Percentiles rank a stretch among this genome's conserved stretches.
Conservation (phyloP, 2,888 invertebrate species). For the Hemicrepidius hirtus region DNA sequence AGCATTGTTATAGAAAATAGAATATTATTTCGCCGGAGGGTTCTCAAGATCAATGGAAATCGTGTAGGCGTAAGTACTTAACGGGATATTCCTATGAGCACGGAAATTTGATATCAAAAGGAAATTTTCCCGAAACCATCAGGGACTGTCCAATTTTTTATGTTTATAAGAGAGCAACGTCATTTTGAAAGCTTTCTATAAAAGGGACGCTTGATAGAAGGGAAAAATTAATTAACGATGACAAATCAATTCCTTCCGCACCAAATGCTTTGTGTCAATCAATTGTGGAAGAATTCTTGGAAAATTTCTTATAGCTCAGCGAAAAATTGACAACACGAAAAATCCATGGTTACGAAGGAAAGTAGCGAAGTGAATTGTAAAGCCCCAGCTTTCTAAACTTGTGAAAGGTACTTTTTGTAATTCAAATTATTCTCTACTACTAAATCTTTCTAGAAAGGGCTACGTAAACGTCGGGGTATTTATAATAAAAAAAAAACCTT, state of each 20-base stretch:
- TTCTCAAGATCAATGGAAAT: conserved; percentile 3
- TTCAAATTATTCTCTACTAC: too few species aligned
- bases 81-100: not conserved
- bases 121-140: not conserved
- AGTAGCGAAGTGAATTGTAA: not conserved
- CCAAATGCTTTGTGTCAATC: conserved; percentile 15
- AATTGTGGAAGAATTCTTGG: not conserved
- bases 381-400: too few species aligned
- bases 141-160: too few species aligned
- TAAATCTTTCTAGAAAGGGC: too few species aligned
- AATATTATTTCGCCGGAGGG: conserved; percentile 5
- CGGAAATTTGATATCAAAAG: not conserved
- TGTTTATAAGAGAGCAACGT: conserved; percentile 2
- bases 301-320: too few species aligned
- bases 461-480: too few species aligned
- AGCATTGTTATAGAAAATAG: not conserved
- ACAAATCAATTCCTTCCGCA: conserved; percentile 16
- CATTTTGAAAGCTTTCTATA: not conserved
- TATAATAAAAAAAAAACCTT: too few species aligned
- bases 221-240: conserved; percentile 20
- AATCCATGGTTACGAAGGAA: not conserved
- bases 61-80: not conserved
- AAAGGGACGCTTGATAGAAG: not conserved
- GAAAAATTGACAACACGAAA: not conserved
- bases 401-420: too few species aligned